These are phyloP conservation scores for Acronicta alni DNA, from an alignment of 2,888 invertebrate species.

Conservation along the genomic window DNA sequence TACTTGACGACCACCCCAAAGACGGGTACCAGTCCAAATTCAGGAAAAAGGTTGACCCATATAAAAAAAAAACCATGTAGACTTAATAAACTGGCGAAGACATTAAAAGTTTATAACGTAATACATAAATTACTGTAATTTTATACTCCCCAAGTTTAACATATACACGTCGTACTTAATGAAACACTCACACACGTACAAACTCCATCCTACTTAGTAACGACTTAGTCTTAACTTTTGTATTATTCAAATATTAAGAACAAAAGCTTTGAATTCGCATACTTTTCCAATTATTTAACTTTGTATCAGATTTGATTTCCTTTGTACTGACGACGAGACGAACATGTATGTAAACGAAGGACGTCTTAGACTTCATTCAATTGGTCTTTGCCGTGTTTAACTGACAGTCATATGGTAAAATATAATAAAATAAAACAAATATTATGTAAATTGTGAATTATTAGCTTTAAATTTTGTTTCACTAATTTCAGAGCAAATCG, in stretches of 20 bases:
- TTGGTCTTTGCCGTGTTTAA: no score
- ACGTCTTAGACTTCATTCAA: no score
- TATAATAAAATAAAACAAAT: no score
- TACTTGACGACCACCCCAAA: no score
- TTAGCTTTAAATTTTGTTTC: no score
- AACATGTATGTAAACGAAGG: background rate
- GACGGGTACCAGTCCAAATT: no score
- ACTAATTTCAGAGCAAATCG: no score
- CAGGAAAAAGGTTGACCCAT: no score
- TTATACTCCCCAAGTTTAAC: constrained; percentile 14
- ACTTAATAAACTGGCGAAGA: no score
- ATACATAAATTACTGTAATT: background rate
- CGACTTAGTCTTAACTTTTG: constrained; percentile 48
- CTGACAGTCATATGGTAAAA: no score
- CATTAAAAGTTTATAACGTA: background rate
- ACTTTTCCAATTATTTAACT: constrained; percentile 52
- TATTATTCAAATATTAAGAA: constrained; percentile 47
- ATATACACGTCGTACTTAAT: constrained; percentile 11
- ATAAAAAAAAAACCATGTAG: no score
- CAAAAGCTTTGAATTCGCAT: constrained; percentile 44
- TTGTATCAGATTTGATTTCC: constrained; percentile 33
- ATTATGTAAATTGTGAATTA: no score
- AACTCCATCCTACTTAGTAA: constrained; percentile 41
- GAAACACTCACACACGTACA: constrained; percentile 13
- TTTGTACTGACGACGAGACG: constrained; percentile 3